Percentiles rank a stretch among this genome's conserved stretches.
Conservation (phyloP, 2,113 vertebrate genomes). For the Okapia johnstoni region DNA sequence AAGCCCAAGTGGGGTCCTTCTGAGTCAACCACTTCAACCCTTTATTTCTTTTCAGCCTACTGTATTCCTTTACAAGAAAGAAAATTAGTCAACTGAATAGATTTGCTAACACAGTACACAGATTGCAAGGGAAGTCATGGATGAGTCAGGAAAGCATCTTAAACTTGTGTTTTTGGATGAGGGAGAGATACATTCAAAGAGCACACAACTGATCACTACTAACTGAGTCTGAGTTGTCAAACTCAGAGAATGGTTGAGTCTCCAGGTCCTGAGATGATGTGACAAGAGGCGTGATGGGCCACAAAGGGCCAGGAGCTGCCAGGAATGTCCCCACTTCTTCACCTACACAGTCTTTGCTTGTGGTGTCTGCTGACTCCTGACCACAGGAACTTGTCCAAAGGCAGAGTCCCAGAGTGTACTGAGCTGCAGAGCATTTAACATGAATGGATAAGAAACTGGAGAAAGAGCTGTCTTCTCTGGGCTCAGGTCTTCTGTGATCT, state of each 20-base stretch:
- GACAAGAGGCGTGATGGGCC: too few relatives aligned
- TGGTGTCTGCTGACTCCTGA: background rate
- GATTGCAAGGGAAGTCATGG: too few relatives aligned
- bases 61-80: background rate
- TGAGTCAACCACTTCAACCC: too few relatives aligned
- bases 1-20: background rate
- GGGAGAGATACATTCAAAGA: background rate
- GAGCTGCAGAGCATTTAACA: background rate
- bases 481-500: background rate
- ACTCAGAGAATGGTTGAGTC: background rate
- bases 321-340: accelerated
- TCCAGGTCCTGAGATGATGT: accelerated
- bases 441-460: too few relatives aligned
- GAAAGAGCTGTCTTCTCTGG: background rate
- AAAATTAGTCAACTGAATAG: background rate
- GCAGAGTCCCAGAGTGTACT: accelerated
- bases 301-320: background rate
- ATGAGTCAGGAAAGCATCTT: background rate
- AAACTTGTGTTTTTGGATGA: background rate
- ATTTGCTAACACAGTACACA: background rate
- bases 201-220: background rate
- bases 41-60: background rate
- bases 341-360: accelerated
- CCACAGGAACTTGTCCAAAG: too few relatives aligned
- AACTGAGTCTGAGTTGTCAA: background rate